Conservation (phyloP, 2,888 invertebrate species). For the Antheraea yamamai region DNA sequence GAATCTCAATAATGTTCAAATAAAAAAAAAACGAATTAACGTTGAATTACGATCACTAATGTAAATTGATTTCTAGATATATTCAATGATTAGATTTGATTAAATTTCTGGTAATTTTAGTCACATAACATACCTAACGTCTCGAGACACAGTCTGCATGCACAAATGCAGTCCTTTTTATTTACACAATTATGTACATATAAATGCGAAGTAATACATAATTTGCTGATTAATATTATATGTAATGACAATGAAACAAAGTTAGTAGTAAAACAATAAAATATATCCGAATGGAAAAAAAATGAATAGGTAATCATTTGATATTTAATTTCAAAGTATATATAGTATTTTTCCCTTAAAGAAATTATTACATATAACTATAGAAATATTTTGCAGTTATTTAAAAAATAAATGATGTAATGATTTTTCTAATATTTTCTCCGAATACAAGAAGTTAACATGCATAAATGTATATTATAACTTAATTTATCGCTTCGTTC, state of each 20-base stretch:
- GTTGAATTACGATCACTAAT: neutral
- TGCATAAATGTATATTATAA: neutral
- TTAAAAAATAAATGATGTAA: neutral
- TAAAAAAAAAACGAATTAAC: no score
- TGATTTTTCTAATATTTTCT: neutral
- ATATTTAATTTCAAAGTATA: no score
- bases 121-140: neutral
- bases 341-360: neutral
- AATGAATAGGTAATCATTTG: no score
- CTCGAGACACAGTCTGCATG: neutral
- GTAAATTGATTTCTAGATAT: neutral
- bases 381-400: neutral
- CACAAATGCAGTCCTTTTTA: neutral
- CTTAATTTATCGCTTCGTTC: neutral
- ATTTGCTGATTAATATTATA: neutral
- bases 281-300: neutral
- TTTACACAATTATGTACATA: neutral
- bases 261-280: neutral
- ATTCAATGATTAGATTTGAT: neutral
- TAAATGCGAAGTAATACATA: no score
- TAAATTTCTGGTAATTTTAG: neutral
- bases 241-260: neutral
- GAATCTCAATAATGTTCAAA: no score
- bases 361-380: neutral
- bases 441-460: neutral